Conservation (phyloP, 2,113 vertebrate species). For the Gallinago paraguaiae region DNA sequence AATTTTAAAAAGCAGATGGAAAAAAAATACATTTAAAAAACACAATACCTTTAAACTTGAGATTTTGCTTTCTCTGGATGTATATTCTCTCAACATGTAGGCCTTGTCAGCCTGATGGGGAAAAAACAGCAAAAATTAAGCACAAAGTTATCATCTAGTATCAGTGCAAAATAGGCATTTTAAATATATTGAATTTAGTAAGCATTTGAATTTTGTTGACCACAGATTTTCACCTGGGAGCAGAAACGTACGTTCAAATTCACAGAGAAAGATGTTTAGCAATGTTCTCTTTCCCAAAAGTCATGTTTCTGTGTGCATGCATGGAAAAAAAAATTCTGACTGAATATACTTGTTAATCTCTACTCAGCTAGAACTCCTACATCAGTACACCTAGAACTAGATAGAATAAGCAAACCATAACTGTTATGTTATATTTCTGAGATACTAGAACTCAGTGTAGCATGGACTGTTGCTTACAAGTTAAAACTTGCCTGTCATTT, state of each 20-base stretch:
- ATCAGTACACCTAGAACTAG: background rate
- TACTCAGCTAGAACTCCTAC: background rate
- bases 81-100: conserved; percentile 94
- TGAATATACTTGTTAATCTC: background rate
- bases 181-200: background rate
- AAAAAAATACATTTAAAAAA: background rate
- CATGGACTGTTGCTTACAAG: background rate
- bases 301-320: background rate
- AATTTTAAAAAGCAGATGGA: background rate
- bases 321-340: background rate
- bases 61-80: conserved; percentile 90
- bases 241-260: background rate
- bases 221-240: background rate
- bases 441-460: background rate
- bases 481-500: background rate
- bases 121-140: background rate
- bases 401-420: background rate
- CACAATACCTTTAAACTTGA: conserved; percentile 85
- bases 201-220: background rate
- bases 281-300: background rate
- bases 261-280: background rate
- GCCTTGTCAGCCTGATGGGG: conserved; percentile 83
- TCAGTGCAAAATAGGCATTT: background rate
- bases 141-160: background rate
- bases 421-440: background rate